Evolutionary conservation across 2,888 invertebrate species (phyloP).

Genomic region (Zhuqinia jingwanae): DNA sequence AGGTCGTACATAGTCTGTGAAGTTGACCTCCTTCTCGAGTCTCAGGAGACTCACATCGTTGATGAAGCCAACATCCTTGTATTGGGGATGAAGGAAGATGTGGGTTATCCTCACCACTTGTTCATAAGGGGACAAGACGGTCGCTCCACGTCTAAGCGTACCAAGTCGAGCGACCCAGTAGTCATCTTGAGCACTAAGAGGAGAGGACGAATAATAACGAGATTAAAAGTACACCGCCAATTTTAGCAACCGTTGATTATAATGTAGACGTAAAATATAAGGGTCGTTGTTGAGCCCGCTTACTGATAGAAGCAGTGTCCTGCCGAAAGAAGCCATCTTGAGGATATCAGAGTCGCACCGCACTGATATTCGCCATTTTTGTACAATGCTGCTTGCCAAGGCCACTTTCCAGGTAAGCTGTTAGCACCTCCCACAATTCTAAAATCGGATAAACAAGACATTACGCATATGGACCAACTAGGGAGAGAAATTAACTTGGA

Average conservation of each 20-base stretch:
- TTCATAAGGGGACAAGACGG: conserved; percentile 89
- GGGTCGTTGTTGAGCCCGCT: conserved; percentile 80
- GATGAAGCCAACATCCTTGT: conserved; percentile 88
- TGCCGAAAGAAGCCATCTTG: conserved; percentile 89
- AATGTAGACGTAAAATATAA: not conserved
- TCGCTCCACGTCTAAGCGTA: conserved; percentile 87
- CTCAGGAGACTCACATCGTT: conserved; percentile 89
- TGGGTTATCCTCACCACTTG: conserved; percentile 85
- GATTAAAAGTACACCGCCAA: too few relatives aligned
- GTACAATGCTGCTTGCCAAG: conserved; percentile 93
- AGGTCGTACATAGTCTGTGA: conserved; percentile 85
- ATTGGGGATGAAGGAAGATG: conserved; percentile 88
- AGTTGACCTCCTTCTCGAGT: conserved; percentile 84
- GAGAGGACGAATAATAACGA: too few relatives aligned
- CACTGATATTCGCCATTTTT: conserved; percentile 93
- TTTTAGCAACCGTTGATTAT: too few relatives aligned
- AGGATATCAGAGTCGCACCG: conserved; percentile 88
- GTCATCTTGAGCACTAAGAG: conserved; percentile 86
- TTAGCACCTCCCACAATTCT: conserved; percentile 92
- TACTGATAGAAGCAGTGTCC: conserved; percentile 92
- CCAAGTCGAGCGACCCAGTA: conserved; percentile 92
- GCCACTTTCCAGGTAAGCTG: conserved; percentile 87
- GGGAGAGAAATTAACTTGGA: too few relatives aligned
- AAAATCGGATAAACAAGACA: not conserved
- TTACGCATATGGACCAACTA: not conserved